These are phyloP conservation scores for Heliconius ismenius DNA, from an alignment of 2,888 invertebrate species.

Conservation along the genomic window DNA sequence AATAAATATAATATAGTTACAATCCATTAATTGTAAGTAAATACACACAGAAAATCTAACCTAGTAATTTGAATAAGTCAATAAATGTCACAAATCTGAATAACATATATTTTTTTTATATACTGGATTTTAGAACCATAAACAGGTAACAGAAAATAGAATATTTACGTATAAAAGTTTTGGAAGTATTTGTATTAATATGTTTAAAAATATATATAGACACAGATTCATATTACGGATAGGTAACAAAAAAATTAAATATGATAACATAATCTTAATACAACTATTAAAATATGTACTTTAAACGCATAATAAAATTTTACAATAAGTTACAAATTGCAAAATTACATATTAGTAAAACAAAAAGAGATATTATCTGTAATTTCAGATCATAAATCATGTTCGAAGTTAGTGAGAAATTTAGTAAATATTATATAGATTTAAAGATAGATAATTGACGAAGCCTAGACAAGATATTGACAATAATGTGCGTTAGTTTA, in stretches of 20 bases:
- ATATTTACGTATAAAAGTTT: no score
- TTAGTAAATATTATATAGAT: background rate
- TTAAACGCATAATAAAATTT: background rate
- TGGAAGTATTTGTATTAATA: no score
- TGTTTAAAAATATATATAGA: no score
- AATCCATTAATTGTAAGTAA: background rate
- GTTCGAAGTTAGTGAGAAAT: constrained; percentile 6
- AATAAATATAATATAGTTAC: background rate
- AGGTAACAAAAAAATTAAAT: background rate
- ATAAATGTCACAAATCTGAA: background rate
- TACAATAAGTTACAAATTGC: background rate
- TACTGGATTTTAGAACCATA: no score
- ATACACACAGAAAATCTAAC: background rate
- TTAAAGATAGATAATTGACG: constrained; percentile 3
- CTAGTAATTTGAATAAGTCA: background rate
- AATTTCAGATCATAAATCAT: constrained; percentile 5
- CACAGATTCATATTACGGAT: background rate
- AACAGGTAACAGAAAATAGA: no score
- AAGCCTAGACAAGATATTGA: constrained; percentile 23
- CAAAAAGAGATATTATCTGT: background rate
- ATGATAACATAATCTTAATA: background rate
- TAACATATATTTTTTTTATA: background rate
- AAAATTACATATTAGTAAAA: background rate
- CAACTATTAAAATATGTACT: background rate
- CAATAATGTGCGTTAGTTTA: constrained; percentile 23